These are phyloP conservation scores for Brachyhypopomus occidentalis DNA, from an alignment of 2,113 vertebrate species.

Conservation along the genomic window DNA sequence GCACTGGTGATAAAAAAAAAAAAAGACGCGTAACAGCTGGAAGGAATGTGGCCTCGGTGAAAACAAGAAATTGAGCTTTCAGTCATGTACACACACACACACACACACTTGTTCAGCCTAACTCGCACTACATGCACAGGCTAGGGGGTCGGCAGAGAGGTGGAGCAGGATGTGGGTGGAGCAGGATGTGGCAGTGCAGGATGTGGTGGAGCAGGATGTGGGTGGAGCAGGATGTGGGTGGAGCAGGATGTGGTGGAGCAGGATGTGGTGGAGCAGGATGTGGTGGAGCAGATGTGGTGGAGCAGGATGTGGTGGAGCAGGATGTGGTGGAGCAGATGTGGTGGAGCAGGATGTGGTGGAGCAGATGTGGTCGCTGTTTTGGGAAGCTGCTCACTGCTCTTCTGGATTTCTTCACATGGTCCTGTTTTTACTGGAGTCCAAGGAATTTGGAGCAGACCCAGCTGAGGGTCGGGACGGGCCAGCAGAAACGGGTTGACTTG, in stretches of 20 bases:
- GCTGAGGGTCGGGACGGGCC: background rate
- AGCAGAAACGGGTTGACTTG: background rate
- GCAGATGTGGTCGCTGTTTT: conserved; percentile 70
- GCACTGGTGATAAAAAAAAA: background rate
- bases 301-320: too few species aligned
- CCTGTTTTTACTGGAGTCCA: conserved; percentile 65
- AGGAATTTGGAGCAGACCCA: conserved; percentile 58
- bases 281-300: too few species aligned
- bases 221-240: conserved; percentile 65
- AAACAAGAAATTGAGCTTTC: background rate
- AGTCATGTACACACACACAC: conserved; percentile 52
- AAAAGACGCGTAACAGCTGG: too few species aligned
- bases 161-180: conserved; percentile 60
- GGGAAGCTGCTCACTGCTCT: conserved; percentile 61
- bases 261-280: conserved; percentile 69
- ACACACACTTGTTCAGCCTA: conserved; percentile 46
- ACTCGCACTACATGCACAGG: conserved; percentile 65
- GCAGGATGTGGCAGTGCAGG: conserved; percentile 27
- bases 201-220: conserved; percentile 68
- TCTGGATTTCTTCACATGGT: conserved; percentile 69
- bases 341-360: background rate
- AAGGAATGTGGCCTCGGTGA: too few species aligned
- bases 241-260: background rate
- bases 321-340: conserved; percentile 68
- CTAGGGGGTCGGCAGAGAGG: conserved; percentile 76